phyloP scores from a whole-genome alignment of 2,888 invertebrate genomes.

The Rotaria magnacalcarata region DNA sequence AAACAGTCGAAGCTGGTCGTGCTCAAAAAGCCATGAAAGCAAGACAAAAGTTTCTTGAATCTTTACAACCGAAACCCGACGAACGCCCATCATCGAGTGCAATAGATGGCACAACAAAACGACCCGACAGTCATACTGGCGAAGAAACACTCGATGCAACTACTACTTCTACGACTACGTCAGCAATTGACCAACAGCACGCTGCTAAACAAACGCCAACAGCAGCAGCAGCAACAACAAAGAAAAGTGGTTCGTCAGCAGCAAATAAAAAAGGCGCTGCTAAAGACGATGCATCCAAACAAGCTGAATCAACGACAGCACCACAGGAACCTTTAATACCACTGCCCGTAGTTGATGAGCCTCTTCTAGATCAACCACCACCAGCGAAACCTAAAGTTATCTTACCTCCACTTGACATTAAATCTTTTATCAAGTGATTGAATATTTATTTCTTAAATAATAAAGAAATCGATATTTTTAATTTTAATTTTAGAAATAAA shows the following conservation, averaged over 20 bases:
- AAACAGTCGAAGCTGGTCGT: slow-evolving; percentile 58
- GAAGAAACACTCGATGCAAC: background rate
- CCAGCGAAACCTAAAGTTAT: slow-evolving; percentile 1
- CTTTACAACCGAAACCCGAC: slow-evolving; percentile 53
- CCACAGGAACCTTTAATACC: background rate
- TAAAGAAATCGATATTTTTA: background rate
- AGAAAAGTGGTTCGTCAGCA: background rate
- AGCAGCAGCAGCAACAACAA: background rate
- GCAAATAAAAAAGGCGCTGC: background rate
- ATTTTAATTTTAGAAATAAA: background rate
- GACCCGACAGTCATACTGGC: background rate
- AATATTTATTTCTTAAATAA: no score
- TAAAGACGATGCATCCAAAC: slow-evolving; percentile 6
- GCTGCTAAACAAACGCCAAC: background rate
- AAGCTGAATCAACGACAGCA: background rate
- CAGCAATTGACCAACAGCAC: background rate
- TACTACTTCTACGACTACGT: background rate
- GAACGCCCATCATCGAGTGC: slow-evolving; percentile 8
- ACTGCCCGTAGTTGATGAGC: background rate
- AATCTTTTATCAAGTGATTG: background rate
- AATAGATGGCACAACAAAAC: background rate
- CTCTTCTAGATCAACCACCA: slow-evolving; percentile 30
- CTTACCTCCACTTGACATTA: slow-evolving; percentile 16
- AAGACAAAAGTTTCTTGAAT: slow-evolving; percentile 55
- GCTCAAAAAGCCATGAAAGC: slow-evolving; percentile 58